phyloP scores from a whole-genome alignment of 2,888 invertebrate genomes.

The Pristionchus maxplancki region DNA sequence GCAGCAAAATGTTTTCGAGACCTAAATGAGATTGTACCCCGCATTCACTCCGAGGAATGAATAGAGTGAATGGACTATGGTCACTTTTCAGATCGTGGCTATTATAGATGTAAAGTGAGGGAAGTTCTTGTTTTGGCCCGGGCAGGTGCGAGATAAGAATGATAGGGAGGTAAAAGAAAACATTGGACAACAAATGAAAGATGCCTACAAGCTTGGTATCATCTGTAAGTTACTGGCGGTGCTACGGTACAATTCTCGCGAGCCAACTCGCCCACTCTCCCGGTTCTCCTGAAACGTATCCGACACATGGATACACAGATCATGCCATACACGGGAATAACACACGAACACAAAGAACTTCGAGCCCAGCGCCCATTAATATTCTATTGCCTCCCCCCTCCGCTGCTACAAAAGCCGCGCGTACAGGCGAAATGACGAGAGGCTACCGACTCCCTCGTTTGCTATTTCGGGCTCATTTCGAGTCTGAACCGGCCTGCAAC shows the following conservation, averaged over 20 bases:
- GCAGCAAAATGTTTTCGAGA: not conserved
- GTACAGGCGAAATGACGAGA: constrained; percentile 15
- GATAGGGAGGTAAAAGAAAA: no score
- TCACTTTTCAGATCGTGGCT: not conserved
- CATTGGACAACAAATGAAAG: no score
- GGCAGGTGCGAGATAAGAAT: no score
- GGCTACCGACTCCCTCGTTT: not conserved
- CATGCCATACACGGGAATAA: not conserved
- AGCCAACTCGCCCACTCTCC: not conserved
- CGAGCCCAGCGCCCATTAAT: not conserved
- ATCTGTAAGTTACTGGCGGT: no score
- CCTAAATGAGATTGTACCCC: not conserved
- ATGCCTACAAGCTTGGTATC: no score
- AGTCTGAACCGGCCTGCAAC: constrained; percentile 19
- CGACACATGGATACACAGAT: not conserved
- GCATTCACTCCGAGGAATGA: not conserved
- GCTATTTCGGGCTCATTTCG: not conserved
- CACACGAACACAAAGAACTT: not conserved
- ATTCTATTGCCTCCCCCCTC: not conserved
- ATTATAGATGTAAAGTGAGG: no score
- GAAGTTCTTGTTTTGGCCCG: no score
- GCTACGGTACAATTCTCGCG: not conserved
- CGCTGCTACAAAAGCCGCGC: not conserved
- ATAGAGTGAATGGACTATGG: not conserved
- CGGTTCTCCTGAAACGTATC: not conserved